Base-by-base conservation (phyloP, 2,888 invertebrate genomes). In the Caenorhabditis angaria region DNA sequence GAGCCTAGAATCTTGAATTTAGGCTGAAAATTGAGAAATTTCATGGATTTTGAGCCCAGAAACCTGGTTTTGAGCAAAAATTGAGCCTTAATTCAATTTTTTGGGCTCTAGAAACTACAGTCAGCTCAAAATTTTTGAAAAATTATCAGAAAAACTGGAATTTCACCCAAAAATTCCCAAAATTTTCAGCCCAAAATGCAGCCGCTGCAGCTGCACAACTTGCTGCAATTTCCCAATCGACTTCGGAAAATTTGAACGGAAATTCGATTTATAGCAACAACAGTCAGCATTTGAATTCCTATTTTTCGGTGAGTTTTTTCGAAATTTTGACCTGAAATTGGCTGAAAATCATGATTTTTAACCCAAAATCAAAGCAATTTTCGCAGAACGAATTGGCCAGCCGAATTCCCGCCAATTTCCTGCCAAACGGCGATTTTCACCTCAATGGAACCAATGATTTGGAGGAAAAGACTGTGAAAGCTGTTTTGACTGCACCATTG, bases 401-500 rank as follows among this genome's bases (percentile, higher is more conserved):
- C 18, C 60, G 41, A 41, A 41, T 41, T 3, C 41, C 28, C 12
- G 71, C 66, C 0, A 66, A 63, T 35, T 25, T 71, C 12, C 28
- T 71, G 28, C 68, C 73, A 0, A 62, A 59, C 25, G 68, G 63
- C 12, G 72, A 73, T n/a, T 73, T 51, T 41, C 74, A 74, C 61
- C 24, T 74, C 35, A 74, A 74, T 32, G 74, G 74, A 24, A 65
- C 60, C 27, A 67, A 55, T 48, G 71, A 70, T 50, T 51, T 60
- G 51, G 76, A 70, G 47, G 76, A 76, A 55, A 76, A 71, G 29
- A 70, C 76, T 0, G 76, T 71, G 55, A 76, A 76, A 63, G 71
- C 71, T 0, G 76, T 76, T 1, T 32, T 70, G 12, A 70, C 75
- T 1, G 70, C 67, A 4, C 76, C 70, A 4, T 25, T 74, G 22